Conservation (phyloP, 1,140 invertebrate genomes). For the Zelostemma sp. region DNA sequence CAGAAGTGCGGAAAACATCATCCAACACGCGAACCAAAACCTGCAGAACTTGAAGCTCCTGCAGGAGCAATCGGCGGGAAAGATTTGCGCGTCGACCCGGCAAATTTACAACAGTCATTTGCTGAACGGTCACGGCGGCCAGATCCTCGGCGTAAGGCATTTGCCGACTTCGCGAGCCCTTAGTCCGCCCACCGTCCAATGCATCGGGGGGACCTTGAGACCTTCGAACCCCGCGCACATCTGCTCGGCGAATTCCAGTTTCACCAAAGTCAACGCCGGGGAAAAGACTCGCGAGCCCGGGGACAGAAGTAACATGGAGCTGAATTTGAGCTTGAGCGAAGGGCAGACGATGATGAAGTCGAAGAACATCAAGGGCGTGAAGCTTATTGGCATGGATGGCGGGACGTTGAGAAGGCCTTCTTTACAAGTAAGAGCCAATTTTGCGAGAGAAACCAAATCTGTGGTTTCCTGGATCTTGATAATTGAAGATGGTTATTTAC, state of each 20-base stretch:
- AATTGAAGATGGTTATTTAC: no score
- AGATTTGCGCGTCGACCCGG: constrained; percentile 41
- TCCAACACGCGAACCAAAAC: constrained; percentile 58
- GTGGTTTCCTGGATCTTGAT: no score
- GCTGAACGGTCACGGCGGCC: constrained; percentile 45
- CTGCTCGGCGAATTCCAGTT: constrained; percentile 40
- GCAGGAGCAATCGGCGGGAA: constrained; percentile 50
- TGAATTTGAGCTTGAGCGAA: constrained; percentile 59
- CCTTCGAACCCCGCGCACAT: constrained; percentile 40
- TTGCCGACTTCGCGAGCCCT: constrained; percentile 48
- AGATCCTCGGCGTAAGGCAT: constrained; percentile 63
- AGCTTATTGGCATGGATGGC: constrained; percentile 67
- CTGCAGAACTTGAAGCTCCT: constrained; percentile 60
- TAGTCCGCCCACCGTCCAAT: constrained; percentile 32
- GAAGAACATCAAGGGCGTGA: constrained; percentile 66
- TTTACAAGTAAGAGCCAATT: constrained; percentile 55
- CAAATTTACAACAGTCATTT: constrained; percentile 27
- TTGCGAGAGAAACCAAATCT: no score
- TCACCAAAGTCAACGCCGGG: constrained; percentile 30
- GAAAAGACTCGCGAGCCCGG: constrained; percentile 45
- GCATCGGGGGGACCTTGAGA: constrained; percentile 26
- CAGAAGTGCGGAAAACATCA: constrained; percentile 44
- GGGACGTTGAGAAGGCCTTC: constrained; percentile 62
- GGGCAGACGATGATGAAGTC: constrained; percentile 47
- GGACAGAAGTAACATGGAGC: constrained; percentile 62